Percentiles rank a stretch among this genome's conserved stretches.
These are phyloP conservation scores for Diabrotica balteata DNA, from an alignment of 2,888 invertebrate genomes.

Conservation along the genomic window DNA sequence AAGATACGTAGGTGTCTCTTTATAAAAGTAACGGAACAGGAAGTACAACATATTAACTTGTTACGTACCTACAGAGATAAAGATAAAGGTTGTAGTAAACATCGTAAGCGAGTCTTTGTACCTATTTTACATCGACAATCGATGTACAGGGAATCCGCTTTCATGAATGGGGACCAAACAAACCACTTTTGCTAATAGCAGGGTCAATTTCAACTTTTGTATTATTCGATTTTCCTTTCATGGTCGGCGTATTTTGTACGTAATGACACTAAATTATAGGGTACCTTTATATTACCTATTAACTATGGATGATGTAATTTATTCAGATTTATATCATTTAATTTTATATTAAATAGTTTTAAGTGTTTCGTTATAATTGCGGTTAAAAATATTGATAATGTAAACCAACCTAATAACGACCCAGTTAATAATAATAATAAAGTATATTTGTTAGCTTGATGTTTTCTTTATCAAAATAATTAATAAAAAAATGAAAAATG, in stretches of 20 bases:
- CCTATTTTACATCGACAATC: constrained; percentile 1
- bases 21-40: constrained; percentile 12
- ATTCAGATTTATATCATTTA: too few species aligned
- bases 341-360: too few species aligned
- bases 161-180: constrained; percentile 10
- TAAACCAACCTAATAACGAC: too few species aligned
- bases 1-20: too few species aligned
- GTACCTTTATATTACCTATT: background rate
- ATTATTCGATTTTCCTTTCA: constrained; percentile 4
- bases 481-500: too few species aligned
- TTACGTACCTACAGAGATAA: constrained; percentile 4
- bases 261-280: constrained; percentile 12
- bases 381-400: too few species aligned
- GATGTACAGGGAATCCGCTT: constrained; percentile 8
- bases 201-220: constrained; percentile 12
- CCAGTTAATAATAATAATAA: too few species aligned
- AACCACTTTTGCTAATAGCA: constrained; percentile 13
- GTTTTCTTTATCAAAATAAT: too few species aligned
- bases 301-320: too few species aligned
- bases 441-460: too few species aligned
- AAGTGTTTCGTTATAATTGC: background rate
- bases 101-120: constrained; percentile 12
- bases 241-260: background rate
- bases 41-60: constrained; percentile 30
- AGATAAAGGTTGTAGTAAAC: constrained; percentile 25